phyloP scores from a whole-genome alignment of 2,113 vertebrate genomes.

The Sigmodon hispidus region DNA sequence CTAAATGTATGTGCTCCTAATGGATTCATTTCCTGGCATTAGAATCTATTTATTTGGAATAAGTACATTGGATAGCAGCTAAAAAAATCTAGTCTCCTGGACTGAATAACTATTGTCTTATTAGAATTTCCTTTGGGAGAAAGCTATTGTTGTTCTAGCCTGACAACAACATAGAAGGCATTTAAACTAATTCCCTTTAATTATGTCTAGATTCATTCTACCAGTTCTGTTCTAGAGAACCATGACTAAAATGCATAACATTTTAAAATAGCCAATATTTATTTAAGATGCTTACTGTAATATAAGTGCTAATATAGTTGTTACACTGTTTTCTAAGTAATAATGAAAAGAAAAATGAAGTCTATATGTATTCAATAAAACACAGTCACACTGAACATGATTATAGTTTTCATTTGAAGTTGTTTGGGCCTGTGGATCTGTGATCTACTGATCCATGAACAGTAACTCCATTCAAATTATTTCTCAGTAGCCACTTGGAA shows the following conservation, averaged over 20 bases:
- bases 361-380: not conserved
- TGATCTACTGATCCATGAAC: not conserved
- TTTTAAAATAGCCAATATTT: not conserved
- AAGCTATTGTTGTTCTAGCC: not conserved
- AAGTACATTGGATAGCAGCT: not conserved
- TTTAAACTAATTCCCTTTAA: not conserved
- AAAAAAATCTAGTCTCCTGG: not conserved
- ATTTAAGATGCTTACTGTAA: not conserved
- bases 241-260: not conserved
- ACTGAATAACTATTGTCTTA: not conserved
- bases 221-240: not conserved
- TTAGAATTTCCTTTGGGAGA: not conserved
- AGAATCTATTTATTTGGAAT: not conserved
- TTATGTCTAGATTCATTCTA: not conserved
- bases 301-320: not conserved
- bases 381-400: not conserved
- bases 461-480: not conserved
- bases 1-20: not conserved
- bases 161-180: not conserved
- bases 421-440: not conserved
- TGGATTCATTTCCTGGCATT: not conserved
- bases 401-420: not conserved
- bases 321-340: not conserved
- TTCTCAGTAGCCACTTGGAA: slow-evolving; percentile 2
- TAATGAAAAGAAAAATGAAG: not conserved